Percentiles rank a stretch among this genome's conserved stretches.
Conservation (phyloP, 2,888 invertebrate genomes). For the Phasia obesa region DNA sequence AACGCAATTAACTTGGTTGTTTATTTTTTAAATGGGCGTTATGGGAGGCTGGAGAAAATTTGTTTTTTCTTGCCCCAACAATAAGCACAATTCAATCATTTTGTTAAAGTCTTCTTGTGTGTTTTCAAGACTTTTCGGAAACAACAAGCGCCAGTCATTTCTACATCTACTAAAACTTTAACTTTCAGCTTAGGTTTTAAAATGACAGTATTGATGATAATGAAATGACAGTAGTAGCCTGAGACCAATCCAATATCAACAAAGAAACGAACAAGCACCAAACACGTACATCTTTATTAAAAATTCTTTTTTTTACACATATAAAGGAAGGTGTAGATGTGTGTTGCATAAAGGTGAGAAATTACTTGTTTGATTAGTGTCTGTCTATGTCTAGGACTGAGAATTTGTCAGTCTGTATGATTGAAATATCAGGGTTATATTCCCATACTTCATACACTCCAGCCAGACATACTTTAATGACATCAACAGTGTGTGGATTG, state of each 20-base stretch:
- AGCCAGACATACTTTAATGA: not conserved
- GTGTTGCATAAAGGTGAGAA: slow-evolving; percentile 57
- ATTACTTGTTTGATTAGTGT: slow-evolving; percentile 66
- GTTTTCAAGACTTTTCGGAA: not conserved
- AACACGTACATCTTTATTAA: not conserved
- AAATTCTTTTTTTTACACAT: not conserved
- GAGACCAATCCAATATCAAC: not conserved
- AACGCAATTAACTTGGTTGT: slow-evolving; percentile 63
- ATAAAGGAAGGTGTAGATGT: slow-evolving; percentile 12
- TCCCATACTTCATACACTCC: not conserved
- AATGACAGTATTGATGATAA: slow-evolving; percentile 42
- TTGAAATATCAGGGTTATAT: slow-evolving; percentile 47
- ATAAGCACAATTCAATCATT: not conserved
- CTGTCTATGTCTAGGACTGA: slow-evolving; percentile 49
- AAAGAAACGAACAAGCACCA: not conserved
- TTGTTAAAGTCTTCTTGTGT: not conserved
- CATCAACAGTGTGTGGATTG: not conserved
- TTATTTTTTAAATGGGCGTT: slow-evolving; percentile 39
- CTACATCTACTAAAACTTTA: slow-evolving; percentile 17
- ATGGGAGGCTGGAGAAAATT: slow-evolving; percentile 21
- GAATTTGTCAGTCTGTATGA: slow-evolving; percentile 40
- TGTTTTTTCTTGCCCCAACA: slow-evolving; percentile 6
- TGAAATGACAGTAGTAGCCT: slow-evolving; percentile 33
- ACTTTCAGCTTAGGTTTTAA: slow-evolving; percentile 19
- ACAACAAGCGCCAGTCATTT: slow-evolving; percentile 24